A percentile compares a stretch with the other conserved stretches of the same genome.
Conservation (phyloP, 1,140 invertebrate genomes). For the Pinna nobilis region DNA sequence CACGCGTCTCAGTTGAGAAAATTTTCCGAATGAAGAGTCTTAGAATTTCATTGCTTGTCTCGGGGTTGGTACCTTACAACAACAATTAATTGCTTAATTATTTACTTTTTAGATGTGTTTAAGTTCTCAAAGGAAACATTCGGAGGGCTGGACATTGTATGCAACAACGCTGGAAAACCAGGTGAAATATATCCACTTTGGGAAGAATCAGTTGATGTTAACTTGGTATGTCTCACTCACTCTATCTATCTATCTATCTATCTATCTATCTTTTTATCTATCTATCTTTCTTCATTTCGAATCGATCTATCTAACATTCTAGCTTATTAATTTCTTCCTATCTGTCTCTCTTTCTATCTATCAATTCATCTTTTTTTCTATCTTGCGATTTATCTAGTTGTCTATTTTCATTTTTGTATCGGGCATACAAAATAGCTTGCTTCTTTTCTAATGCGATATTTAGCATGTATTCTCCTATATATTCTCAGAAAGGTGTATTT, state of each 20-base stretch:
- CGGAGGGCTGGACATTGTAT: conserved; percentile 56
- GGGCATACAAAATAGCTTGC: no score
- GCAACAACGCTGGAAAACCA: conserved; percentile 61
- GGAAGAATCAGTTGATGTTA: conserved; percentile 55
- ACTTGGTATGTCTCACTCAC: conserved; percentile 44
- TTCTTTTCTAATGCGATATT: no score
- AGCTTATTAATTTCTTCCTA: no score
- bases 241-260: background rate
- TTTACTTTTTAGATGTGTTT: conserved; percentile 47
- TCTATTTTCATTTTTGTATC: no score
- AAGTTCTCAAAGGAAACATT: conserved; percentile 42
- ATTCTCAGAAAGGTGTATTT: conserved; percentile 38
- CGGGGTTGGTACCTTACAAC: no score
- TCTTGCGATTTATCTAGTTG: no score
- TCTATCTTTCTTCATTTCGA: background rate
- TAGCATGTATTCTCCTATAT: no score
- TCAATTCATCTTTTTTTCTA: no score
- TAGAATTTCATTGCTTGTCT: no score
- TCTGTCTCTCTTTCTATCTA: no score
- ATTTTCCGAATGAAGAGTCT: no score
- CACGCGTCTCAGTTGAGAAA: no score
- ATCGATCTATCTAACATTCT: background rate
- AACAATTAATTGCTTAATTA: background rate
- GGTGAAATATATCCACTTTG: conserved; percentile 41
- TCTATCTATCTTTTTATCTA: background rate